Evolutionary conservation across 2,888 invertebrate species (phyloP), one percentile per base, ranked within the genome.

Genomic region (Crepidodera aurea): DNA sequence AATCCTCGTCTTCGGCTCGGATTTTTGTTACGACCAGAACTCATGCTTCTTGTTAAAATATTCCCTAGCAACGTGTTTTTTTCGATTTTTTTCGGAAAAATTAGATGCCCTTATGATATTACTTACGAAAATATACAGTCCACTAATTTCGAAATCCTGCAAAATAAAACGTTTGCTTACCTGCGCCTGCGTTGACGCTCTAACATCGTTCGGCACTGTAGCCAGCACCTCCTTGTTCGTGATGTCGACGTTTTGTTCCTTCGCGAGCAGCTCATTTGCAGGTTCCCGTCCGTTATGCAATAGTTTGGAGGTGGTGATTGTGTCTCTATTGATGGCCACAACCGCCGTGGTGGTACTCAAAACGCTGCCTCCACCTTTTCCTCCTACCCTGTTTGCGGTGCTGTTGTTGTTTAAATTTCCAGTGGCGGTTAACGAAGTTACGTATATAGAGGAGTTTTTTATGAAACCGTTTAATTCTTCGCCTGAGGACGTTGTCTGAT

Each of bases 381-480:
- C 51, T 44, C 53, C 63, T 62, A 62, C 61, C 55, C 71, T 77
- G 73, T 74, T 75, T 74, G 69, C 78, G 82, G 83, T 76, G 83
- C 83, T 79, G 81, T 82, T 75, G 83, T 84, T 79, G 82, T 82
- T 79, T 81, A 79, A 79, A 80, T 74, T 83, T 82, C 79, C 83
- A 77, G 79, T 84, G 81, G 82, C 83, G 77, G 82, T 83, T 72
- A 90, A 88, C 69, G 91, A 91, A 67, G 92, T 92, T 70, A 92
- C 92, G 85, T 92, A 93, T 71, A 93, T 92, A 59, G 91, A 90
- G 60, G 91, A 90, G 78, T 89, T 90, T 78, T 90, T 91, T 75
- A 91, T 91, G 78, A 92, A 88, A 64, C 92, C 92, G 86, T 92
- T 93, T 68, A 91, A 83, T 73, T 91, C 92, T 75, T 85, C 86